phyloP scores from a whole-genome alignment of 2,113 vertebrate genomes.

The Nycticryphes semicollaris region DNA sequence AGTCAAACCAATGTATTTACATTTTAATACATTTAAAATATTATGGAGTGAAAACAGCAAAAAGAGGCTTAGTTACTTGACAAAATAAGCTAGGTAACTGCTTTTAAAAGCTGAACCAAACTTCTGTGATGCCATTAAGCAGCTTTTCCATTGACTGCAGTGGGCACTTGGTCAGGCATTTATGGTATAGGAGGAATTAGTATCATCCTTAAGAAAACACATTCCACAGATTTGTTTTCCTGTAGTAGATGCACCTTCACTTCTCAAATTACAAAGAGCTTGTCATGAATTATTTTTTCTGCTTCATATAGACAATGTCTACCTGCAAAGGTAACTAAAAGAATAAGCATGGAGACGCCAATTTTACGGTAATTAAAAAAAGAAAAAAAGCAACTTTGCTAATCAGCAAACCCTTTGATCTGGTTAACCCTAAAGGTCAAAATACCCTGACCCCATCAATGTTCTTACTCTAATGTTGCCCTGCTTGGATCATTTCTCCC shows the following conservation, averaged over 20 bases:
- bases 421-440: conserved; percentile 81
- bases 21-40: background rate
- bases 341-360: conserved; percentile 50
- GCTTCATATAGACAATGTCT: background rate
- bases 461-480: conserved; percentile 68
- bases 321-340: conserved; percentile 66
- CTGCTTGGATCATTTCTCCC: conserved; percentile 72
- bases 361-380: conserved; percentile 76
- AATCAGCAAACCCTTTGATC: conserved; percentile 79
- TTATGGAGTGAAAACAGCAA: background rate
- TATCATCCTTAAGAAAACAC: background rate
- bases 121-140: background rate
- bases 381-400: conserved; percentile 59
- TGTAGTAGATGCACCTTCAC: background rate
- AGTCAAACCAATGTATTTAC: background rate
- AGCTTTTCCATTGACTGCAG: background rate
- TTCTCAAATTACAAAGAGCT: conserved; percentile 37
- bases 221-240: background rate
- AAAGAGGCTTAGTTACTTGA: background rate
- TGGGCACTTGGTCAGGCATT: background rate
- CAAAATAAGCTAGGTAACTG: background rate
- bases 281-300: conserved; percentile 37
- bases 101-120: background rate
- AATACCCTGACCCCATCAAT: conserved; percentile 72
- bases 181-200: background rate